A percentile compares a stretch with the other conserved stretches of the same genome.
Evolutionary conservation across 1,140 invertebrate species (phyloP).

Genomic region (Tachypleus tridentatus): DNA sequence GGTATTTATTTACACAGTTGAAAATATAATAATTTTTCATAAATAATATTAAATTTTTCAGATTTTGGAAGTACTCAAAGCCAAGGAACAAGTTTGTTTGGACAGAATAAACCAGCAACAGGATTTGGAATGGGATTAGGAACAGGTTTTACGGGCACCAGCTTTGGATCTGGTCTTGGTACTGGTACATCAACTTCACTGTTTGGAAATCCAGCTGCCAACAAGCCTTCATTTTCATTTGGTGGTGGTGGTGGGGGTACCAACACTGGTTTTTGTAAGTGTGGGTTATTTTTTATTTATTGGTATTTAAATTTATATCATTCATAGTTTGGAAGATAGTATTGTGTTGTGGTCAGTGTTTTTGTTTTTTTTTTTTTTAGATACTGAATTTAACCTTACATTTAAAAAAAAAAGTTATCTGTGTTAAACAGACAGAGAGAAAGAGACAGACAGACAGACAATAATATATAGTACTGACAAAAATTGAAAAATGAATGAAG

Average conservation of each 20-base stretch:
- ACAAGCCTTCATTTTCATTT: slow-evolving; percentile 22
- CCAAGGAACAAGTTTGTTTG: slow-evolving; percentile 20
- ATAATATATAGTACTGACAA: too few species aligned
- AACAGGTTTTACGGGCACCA: slow-evolving; percentile 11
- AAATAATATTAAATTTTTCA: slow-evolving; percentile 6
- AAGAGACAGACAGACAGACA: too few species aligned
- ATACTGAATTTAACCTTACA: too few species aligned
- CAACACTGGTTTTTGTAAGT: slow-evolving; percentile 16
- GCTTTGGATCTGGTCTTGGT: slow-evolving; percentile 24
- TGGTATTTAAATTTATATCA: too few species aligned
- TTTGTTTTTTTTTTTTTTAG: too few species aligned
- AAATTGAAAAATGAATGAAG: too few species aligned
- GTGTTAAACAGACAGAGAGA: too few species aligned
- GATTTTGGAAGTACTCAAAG: slow-evolving; percentile 21
- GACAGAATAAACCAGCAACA: slow-evolving; percentile 13
- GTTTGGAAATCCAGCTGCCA: slow-evolving; percentile 18
- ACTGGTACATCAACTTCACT: slow-evolving; percentile 18
- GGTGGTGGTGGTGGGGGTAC: slow-evolving; percentile 26
- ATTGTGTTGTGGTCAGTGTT: too few species aligned
- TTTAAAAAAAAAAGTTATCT: too few species aligned
- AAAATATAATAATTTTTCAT: not conserved
- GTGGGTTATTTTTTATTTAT: not conserved
- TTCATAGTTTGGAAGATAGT: too few species aligned
- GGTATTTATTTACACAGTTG: not conserved
- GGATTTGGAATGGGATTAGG: slow-evolving; percentile 24